phyloP scores from a whole-genome alignment of 2,888 invertebrate species.

The Fissipunctia ypsillon region DNA sequence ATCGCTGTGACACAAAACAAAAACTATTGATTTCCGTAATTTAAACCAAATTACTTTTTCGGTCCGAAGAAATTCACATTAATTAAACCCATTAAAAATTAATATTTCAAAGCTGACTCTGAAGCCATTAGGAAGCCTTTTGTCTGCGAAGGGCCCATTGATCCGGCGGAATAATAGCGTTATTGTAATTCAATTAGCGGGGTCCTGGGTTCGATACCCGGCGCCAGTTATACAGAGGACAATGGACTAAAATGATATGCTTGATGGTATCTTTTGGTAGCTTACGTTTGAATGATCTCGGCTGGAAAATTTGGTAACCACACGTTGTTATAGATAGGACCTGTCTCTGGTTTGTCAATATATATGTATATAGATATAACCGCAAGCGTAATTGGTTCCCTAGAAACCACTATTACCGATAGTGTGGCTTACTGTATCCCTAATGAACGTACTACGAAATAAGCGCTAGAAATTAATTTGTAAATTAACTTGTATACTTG shows the following conservation, averaged over 20 bases:
- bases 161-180: slow-evolving; percentile 69
- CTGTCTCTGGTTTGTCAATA: background rate
- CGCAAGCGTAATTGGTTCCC: background rate
- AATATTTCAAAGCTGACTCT: slow-evolving; percentile 53
- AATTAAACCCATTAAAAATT: slow-evolving; percentile 61
- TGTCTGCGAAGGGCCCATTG: slow-evolving; percentile 66
- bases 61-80: slow-evolving; percentile 48
- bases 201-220: slow-evolving; percentile 70
- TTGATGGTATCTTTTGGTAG: slow-evolving; percentile 46
- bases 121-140: slow-evolving; percentile 58
- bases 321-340: slow-evolving; percentile 1
- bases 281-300: slow-evolving; percentile 17
- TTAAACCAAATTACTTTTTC: slow-evolving; percentile 49
- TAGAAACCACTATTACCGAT: no score
- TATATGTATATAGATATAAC: no score
- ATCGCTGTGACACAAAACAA: background rate
- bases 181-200: slow-evolving; percentile 76
- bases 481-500: background rate
- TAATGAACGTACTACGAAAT: background rate
- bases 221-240: slow-evolving; percentile 71
- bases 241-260: slow-evolving; percentile 70
- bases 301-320: slow-evolving; percentile 32
- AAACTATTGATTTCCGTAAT: slow-evolving; percentile 19
- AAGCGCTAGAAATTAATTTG: background rate
- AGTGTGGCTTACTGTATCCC: background rate